Percentiles rank a stretch among this genome's conserved stretches.
phyloP scores from a whole-genome alignment of 2,113 vertebrate genomes.

The Clarias magur region DNA sequence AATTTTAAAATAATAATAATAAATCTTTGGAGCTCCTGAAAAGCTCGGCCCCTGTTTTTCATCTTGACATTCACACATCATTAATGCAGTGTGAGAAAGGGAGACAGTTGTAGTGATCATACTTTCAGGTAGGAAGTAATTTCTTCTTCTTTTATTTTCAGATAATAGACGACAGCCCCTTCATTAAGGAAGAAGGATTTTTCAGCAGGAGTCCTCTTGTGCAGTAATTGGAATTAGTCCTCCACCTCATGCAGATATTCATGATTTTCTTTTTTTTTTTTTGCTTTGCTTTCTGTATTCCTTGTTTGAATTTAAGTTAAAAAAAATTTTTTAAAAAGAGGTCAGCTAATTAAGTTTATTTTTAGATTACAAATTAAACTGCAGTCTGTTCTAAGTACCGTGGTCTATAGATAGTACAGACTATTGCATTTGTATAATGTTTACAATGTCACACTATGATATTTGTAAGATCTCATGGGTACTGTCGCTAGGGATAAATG shows the following conservation, averaged over 20 bases:
- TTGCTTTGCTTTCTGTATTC: not conserved
- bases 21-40: no score
- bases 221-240: constrained; percentile 27
- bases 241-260: not conserved
- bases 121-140: constrained; percentile 33
- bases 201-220: not conserved
- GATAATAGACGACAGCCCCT: constrained; percentile 16
- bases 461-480: not conserved
- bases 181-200: constrained; percentile 26
- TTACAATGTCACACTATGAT: not conserved
- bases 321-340: not conserved
- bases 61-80: constrained; percentile 5
- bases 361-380: not conserved
- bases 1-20: no score
- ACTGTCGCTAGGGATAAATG: no score
- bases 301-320: not conserved
- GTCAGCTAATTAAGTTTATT: not conserved
- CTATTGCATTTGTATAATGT: not conserved
- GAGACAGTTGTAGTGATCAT: constrained; percentile 10
- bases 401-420: not conserved
- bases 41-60: not conserved
- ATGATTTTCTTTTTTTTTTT: not conserved
- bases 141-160: constrained; percentile 21
- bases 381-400: not conserved
- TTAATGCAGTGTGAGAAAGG: not conserved